Conservation (phyloP, 2,888 invertebrate species). For the Leptopilina syphax region DNA sequence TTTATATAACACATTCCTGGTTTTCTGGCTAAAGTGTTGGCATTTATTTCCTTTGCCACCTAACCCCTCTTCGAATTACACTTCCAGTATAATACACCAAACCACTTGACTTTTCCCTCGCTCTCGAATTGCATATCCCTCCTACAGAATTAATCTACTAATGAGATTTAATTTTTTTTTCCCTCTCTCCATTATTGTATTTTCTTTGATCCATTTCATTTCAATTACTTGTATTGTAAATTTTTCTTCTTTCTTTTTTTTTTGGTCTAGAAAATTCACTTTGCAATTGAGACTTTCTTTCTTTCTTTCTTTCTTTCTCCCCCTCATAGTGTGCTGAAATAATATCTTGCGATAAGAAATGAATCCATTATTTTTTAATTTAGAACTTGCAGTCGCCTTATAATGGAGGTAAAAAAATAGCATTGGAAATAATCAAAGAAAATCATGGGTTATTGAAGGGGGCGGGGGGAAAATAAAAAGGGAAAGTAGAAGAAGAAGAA, state of each 20-base stretch:
- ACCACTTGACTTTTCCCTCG: conserved; percentile 41
- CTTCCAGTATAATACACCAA: background rate
- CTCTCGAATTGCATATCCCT: conserved; percentile 40
- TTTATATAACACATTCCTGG: conserved; percentile 63
- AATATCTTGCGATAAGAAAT: background rate
- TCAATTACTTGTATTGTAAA: background rate
- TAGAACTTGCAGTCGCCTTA: background rate
- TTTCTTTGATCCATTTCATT: conserved; percentile 1
- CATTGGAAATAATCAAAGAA: conserved; percentile 29
- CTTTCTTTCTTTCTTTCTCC: no score
- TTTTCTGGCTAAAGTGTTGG: conserved; percentile 60
- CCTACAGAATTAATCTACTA: background rate
- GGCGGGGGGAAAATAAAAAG: no score
- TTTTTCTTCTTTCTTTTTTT: background rate
- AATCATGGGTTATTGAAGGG: background rate
- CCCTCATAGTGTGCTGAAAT: background rate
- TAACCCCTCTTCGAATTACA: conserved; percentile 42
- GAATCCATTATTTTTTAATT: conserved; percentile 29
- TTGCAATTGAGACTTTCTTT: background rate
- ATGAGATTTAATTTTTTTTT: background rate
- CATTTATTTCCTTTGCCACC: conserved; percentile 65
- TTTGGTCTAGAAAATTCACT: background rate
- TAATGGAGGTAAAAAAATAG: background rate
- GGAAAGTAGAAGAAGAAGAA: background rate
- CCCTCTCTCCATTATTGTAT: background rate